Conservation (phyloP, 2,113 vertebrate species). For the Ramphastos sulfuratus region DNA sequence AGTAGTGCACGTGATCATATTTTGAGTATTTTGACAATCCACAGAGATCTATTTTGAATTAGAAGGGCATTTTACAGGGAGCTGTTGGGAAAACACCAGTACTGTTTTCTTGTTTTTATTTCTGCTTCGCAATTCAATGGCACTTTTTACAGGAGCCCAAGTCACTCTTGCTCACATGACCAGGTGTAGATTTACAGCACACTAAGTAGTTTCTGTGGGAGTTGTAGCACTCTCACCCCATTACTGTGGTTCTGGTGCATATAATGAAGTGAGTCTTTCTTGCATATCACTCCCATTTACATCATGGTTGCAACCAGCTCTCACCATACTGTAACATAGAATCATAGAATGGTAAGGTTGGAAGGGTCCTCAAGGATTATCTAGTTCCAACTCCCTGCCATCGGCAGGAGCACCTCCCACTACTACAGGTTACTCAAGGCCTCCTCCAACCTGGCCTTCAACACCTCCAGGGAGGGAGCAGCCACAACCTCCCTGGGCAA, state of each 20-base stretch:
- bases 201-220: not conserved
- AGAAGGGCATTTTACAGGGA: not conserved
- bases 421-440: too few relatives aligned
- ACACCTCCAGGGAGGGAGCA: too few relatives aligned
- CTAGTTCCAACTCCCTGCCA: too few relatives aligned
- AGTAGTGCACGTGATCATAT: not conserved
- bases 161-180: not conserved
- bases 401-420: too few relatives aligned
- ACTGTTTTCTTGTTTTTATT: not conserved
- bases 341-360: too few relatives aligned
- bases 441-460: too few relatives aligned
- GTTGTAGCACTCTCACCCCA: not conserved
- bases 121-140: not conserved
- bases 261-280: not conserved
- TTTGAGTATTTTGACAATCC: not conserved
- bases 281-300: not conserved
- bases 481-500: too few relatives aligned
- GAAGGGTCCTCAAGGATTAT: too few relatives aligned
- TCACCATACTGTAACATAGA: not conserved
- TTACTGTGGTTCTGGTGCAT: fast-evolving
- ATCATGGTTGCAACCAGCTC: not conserved
- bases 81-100: not conserved
- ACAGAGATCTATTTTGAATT: not conserved
- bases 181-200: not conserved
- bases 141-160: not conserved